A percentile compares a stretch with the other conserved stretches of the same genome.
Conservation (phyloP, 2,113 vertebrate genomes). For the Sander lucioperca region DNA sequence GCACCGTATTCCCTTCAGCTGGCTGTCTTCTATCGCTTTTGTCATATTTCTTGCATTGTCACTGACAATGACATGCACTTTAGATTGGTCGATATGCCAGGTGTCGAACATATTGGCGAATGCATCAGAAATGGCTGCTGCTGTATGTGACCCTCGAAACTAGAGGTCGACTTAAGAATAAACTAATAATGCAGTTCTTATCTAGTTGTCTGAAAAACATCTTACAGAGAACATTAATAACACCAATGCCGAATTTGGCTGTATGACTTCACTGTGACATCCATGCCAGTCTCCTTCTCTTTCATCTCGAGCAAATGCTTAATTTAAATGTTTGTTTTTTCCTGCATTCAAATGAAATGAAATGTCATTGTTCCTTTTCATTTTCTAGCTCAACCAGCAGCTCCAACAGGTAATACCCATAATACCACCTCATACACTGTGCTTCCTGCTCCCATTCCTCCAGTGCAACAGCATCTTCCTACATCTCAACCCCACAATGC, state of each 20-base stretch:
- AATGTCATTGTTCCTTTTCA: neutral
- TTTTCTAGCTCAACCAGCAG: slow-evolving; percentile 41
- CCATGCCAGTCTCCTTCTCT: neutral
- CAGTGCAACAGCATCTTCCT: neutral
- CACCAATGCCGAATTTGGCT: neutral
- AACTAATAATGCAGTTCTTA: neutral
- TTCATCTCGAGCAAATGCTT: neutral
- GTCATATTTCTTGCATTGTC: too few species aligned
- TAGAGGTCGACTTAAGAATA: too few species aligned
- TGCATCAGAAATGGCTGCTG: too few species aligned
- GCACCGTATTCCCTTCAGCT: too few species aligned
- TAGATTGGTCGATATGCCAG: too few species aligned
- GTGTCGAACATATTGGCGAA: too few species aligned
- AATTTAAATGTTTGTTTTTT: too few species aligned
- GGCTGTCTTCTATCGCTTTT: too few species aligned
- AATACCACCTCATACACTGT: neutral
- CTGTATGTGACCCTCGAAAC: too few species aligned
- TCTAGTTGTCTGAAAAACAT: neutral
- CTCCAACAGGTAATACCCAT: slow-evolving; percentile 38
- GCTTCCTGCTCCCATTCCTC: neutral
- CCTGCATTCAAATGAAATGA: neutral
- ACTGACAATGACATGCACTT: too few species aligned
- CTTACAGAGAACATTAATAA: neutral
- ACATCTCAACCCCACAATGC: neutral
- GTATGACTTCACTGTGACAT: neutral